Conservation (phyloP, 2,888 invertebrate species). For the Patella pellucida region DNA sequence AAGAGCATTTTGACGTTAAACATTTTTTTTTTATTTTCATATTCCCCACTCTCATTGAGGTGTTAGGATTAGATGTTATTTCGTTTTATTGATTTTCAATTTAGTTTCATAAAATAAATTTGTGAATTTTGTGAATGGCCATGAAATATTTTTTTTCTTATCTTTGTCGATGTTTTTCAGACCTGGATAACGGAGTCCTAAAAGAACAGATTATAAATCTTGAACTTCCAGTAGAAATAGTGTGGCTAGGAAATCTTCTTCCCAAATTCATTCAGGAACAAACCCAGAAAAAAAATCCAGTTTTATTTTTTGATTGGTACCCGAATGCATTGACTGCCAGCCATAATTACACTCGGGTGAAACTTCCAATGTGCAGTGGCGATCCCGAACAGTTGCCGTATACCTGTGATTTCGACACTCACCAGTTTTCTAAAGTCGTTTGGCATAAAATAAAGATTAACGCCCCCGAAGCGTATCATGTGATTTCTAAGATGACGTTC, state of each 20-base stretch:
- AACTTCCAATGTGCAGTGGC: constrained; percentile 77
- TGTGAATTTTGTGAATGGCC: too few species aligned
- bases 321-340: constrained; percentile 74
- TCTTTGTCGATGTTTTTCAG: constrained; percentile 46
- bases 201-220: constrained; percentile 76
- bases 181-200: constrained; percentile 55
- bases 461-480: constrained; percentile 71
- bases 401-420: constrained; percentile 80
- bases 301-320: constrained; percentile 79
- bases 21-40: not conserved
- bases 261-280: constrained; percentile 63
- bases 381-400: constrained; percentile 48
- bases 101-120: too few species aligned
- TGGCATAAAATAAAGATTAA: constrained; percentile 75
- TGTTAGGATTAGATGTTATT: not conserved
- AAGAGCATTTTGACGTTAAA: too few species aligned
- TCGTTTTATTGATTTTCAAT: not conserved
- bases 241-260: constrained; percentile 80
- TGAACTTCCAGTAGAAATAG: constrained; percentile 77
- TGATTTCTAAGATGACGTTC: constrained; percentile 71
- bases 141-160: not conserved
- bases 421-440: constrained; percentile 79
- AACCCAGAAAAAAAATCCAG: constrained; percentile 68
- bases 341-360: constrained; percentile 75
- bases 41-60: not conserved